Evolutionary conservation across 2,113 vertebrate genomes (phyloP), one percentile per base, ranked within the genome.

Genomic region (Vicugna pacos): DNA sequence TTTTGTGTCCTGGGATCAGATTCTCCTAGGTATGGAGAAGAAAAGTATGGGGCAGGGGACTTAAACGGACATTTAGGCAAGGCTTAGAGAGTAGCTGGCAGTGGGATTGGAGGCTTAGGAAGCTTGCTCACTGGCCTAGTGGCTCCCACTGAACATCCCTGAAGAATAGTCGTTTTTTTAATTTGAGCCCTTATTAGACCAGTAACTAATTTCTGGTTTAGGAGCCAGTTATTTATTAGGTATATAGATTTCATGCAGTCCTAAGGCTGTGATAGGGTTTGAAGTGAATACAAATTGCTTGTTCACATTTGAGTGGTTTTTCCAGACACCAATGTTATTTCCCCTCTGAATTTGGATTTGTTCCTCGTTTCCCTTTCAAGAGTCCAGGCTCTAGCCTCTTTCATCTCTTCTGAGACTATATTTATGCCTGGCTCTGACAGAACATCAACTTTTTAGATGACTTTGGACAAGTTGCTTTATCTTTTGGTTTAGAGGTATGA

Each of bases 101-200:
- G 11, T 83, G n/a, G 24, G 17, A 32, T 32, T 92, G 67, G 93
- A 92, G 14, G 20, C 4, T 30, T 73, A 69, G 64, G 50, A 85
- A 62, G 13, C 58, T 82, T 69, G 42, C 15, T 54, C 32, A 64
- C 48, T 80, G 86, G 26, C 56, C 35, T 83, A 35, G n/a, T 86
- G 67, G 12, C 30, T 93, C 14, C 32, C 19, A 89, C 1, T 73
- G 72, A 95, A 65, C 3, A 56, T 81, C 46, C 20, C 3, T 83
- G 32, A 77, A 82, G 75, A 83, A 64, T 35, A n/a, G 60, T 95
- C 19, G 28, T 28, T 95, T 97, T 87, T 89, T 87, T 89, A 58
- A n/a, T 85, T 69, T 91, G n/a, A 80, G 20, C 48, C 13, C 14
- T 90, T 76, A 56, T 28, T 42, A 82, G 19, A 94, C 2, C 26